These are phyloP conservation scores for Sakesphorus luctuosus DNA, from an alignment of 2,113 vertebrate genomes.

Conservation along the genomic window DNA sequence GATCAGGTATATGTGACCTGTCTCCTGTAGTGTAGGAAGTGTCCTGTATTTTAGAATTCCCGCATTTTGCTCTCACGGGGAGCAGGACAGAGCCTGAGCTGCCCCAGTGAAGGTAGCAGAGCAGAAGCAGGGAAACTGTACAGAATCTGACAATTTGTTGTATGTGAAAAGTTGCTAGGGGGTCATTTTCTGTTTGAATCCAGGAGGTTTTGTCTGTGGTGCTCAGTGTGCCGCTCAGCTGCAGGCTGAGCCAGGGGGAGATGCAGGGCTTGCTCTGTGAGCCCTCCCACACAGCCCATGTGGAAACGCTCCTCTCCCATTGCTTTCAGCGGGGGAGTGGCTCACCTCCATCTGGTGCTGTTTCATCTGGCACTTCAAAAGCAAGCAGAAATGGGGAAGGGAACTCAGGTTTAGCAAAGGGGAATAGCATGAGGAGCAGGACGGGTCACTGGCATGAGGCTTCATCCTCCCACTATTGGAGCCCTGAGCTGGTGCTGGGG, in stretches of 20 bases:
- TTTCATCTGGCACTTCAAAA: constrained; percentile 38
- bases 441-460: fast-evolving
- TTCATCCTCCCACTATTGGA: neutral
- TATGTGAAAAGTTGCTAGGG: neutral
- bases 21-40: neutral
- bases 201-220: neutral
- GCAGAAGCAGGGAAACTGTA: neutral
- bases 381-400: neutral
- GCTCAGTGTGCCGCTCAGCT: fast-evolving
- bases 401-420: neutral
- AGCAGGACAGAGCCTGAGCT: neutral
- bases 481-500: neutral
- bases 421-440: neutral
- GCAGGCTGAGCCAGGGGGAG: neutral
- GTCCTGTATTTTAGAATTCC: neutral
- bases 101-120: neutral
- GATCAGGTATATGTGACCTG: neutral
- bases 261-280: neutral
- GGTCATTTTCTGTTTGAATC: neutral
- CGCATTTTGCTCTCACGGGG: neutral
- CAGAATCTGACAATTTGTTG: neutral
- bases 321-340: neutral
- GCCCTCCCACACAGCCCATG: neutral
- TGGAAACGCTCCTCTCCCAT: neutral
- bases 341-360: neutral